Percentiles rank a stretch among this genome's conserved stretches.
phyloP scores from a whole-genome alignment of 2,113 vertebrate species.

The Cephalopterus ornatus region DNA sequence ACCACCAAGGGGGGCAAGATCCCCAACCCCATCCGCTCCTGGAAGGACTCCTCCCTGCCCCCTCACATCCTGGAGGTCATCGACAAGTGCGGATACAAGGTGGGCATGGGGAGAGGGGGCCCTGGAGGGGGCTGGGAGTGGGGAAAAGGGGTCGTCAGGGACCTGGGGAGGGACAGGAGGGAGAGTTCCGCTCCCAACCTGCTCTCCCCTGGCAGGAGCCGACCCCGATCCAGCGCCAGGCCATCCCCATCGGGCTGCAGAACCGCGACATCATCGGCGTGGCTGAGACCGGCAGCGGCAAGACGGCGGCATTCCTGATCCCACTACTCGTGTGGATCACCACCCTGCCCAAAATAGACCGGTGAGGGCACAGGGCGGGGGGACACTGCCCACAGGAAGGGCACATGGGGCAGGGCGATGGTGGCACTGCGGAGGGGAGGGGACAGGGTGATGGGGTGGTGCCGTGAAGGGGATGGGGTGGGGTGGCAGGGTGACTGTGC shows the following conservation, averaged over 20 bases:
- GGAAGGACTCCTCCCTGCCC: conserved; percentile 93
- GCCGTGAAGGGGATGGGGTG: not conserved
- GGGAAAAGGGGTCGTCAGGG: rapidly evolving
- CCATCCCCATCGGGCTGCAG: conserved; percentile 96
- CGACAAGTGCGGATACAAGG: conserved; percentile 98
- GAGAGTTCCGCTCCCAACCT: not conserved
- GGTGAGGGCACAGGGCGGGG: conserved; percentile 60
- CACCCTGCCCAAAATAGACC: conserved; percentile 94
- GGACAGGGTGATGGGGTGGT: not conserved
- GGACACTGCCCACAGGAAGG: rapidly evolving
- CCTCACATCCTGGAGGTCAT: conserved; percentile 97
- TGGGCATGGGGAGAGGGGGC: not conserved
- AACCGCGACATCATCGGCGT: conserved; percentile 98
- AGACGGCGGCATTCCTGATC: conserved; percentile 97
- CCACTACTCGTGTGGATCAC: conserved; percentile 97
- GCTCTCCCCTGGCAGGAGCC: conserved; percentile 78
- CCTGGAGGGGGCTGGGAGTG: not conserved
- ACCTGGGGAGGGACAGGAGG: rapidly evolving
- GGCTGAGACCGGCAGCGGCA: conserved; percentile 96
- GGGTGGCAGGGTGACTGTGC: no score
- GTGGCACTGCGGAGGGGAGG: rapidly evolving
- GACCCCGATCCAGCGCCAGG: conserved; percentile 96
- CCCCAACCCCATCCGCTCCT: conserved; percentile 96
- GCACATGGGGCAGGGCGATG: no score
- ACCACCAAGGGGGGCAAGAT: conserved; percentile 99